Percentiles rank a stretch among this genome's conserved stretches.
phyloP scores from a whole-genome alignment of 2,797 vertebrate species.

The Huso huso region DNA sequence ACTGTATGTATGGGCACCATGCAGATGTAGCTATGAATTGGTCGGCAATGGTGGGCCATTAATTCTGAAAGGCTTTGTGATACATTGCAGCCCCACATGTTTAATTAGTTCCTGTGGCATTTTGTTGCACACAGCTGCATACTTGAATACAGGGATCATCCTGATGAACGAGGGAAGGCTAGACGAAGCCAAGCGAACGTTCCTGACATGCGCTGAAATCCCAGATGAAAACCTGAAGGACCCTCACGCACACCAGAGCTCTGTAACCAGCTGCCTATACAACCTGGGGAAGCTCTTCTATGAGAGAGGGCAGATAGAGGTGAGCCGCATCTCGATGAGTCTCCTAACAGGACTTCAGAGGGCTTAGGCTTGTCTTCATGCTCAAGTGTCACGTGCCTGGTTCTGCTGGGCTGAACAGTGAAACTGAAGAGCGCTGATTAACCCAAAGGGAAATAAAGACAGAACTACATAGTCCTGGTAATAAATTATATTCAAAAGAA shows the following conservation, averaged over 20 bases:
- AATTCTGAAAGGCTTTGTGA: conserved; percentile 32
- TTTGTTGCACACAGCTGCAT: conserved; percentile 67
- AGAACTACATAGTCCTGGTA: no score
- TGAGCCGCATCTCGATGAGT: conserved; percentile 33
- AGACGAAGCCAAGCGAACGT: conserved; percentile 87
- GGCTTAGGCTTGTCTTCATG: no score
- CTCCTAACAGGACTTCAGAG: no score
- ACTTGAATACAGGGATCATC: conserved; percentile 98
- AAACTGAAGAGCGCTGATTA: no score
- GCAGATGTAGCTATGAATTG: conserved; percentile 24
- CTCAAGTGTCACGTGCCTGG: no score
- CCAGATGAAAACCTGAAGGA: conserved; percentile 98
- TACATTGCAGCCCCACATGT: conserved; percentile 34
- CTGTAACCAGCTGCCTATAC: conserved; percentile 96
- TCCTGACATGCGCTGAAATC: conserved; percentile 92
- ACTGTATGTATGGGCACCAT: conserved; percentile 17
- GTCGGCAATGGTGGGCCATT: conserved; percentile 33
- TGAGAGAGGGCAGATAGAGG: conserved; percentile 92
- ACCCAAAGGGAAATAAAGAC: no score
- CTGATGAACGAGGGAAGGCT: conserved; percentile 90
- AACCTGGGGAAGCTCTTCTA: conserved; percentile 95
- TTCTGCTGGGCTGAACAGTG: no score
- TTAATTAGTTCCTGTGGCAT: conserved; percentile 36
- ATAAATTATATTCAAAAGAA: no score
- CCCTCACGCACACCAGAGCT: conserved; percentile 95